Evolutionary conservation across 2,797 vertebrate species (phyloP), one percentile per base, ranked within the genome.

Genomic region (Phrynocephalus guinanensis): DNA sequence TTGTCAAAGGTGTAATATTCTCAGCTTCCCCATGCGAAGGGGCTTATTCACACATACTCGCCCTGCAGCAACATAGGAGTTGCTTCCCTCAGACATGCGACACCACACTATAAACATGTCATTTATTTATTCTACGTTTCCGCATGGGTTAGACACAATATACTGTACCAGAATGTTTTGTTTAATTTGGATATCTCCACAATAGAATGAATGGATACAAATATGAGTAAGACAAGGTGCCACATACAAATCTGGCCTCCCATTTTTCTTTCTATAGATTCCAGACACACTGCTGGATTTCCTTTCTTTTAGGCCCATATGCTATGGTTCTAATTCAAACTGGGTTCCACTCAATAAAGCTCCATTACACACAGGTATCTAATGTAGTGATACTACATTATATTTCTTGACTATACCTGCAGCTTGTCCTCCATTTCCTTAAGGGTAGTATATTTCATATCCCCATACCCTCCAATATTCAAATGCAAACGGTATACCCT

Each of bases 161-260:
- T 44, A 68, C 44, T 82, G 22, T 22, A 78, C 5, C 28, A 78
- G 28, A 13, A 24, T 52, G 11, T 78, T 5, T n/a, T 13, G 33
- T 48, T 50, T 52, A 26, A 9, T 82, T 70, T 50, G 44, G 48
- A 71, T 50, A 82, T 18, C 18, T 82, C 28, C 48, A 30, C 5
- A 82, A 28, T 44, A 52, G 66, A 67, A 70, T 70, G n/a, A 71
- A 82, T 52, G 3, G 67, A 82, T 82, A 82, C 9, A 82, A 70
- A 28, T 48, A 50, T 82, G 9, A 44, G n/a, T 50, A 48, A 70
- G 48, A 30, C 28, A 82, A 70, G 48, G n/a, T 50, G 6, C n/a
- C 9, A 68, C 20, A 5, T n/a, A 50, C 11, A 82, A 52, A 82
- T 71, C 18, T 71, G 50, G 7, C 50, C 5, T 52, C n/a, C 8